These are phyloP conservation scores for Heterochromis multidens DNA, from an alignment of 2,113 vertebrate genomes.

Conservation along the genomic window DNA sequence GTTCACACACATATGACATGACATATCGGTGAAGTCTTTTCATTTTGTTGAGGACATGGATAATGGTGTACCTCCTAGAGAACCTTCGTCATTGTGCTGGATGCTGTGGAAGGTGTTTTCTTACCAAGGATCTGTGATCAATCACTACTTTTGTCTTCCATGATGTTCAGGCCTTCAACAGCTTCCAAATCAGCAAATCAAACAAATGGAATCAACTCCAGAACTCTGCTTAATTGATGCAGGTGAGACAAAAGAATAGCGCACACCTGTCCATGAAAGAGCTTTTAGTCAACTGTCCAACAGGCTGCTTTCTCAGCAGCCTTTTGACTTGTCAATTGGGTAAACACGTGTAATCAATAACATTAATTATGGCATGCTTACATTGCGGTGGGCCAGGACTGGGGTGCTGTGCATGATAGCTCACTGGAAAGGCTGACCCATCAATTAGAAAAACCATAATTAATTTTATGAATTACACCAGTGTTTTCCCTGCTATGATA, in stretches of 20 bases:
- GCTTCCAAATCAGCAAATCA: background rate
- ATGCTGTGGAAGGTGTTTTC: background rate
- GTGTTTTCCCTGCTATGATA: background rate
- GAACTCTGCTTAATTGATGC: background rate
- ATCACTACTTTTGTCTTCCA: background rate
- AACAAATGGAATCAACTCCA: background rate
- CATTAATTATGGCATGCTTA: background rate
- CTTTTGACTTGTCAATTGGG: background rate
- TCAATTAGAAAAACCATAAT: background rate
- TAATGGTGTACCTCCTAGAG: background rate
- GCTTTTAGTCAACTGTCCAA: background rate
- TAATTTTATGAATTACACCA: background rate
- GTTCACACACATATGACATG: background rate
- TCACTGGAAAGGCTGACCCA: background rate
- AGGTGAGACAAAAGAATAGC: background rate
- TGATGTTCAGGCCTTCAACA: background rate
- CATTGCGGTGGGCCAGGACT: accelerated
- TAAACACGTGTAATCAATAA: background rate
- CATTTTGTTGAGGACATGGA: background rate
- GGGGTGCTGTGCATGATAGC: background rate
- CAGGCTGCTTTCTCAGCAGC: accelerated
- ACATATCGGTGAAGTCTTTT: background rate
- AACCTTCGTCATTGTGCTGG: background rate
- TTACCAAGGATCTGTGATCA: background rate
- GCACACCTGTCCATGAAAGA: background rate